Evolutionary conservation across 2,797 vertebrate genomes (phyloP).

Genomic region (Nothura maculosa): DNA sequence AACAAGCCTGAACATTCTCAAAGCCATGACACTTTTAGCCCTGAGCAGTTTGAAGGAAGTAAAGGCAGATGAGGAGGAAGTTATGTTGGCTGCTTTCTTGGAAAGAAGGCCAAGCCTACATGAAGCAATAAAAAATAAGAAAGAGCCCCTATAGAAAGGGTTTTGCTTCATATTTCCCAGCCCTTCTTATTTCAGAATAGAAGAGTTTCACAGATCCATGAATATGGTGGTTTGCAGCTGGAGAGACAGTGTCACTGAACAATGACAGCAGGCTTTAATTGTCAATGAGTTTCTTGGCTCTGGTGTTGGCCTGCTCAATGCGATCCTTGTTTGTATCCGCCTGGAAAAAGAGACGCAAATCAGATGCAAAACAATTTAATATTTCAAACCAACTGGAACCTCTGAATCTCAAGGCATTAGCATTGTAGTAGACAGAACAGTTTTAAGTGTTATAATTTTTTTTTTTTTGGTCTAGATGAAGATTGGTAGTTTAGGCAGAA

Average conservation of each 20-base stretch:
- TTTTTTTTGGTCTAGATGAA: background rate
- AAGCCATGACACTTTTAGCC: slow-evolving; percentile 51
- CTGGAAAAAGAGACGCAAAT: slow-evolving; percentile 74
- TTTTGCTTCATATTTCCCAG: slow-evolving; percentile 55
- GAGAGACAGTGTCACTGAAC: slow-evolving; percentile 35
- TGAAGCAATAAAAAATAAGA: slow-evolving; percentile 35
- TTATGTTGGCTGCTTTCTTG: slow-evolving; percentile 36
- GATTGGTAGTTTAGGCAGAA: background rate
- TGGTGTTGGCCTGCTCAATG: slow-evolving; percentile 91
- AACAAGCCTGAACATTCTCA: slow-evolving; percentile 38
- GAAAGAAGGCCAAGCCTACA: slow-evolving; percentile 31
- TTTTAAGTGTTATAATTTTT: background rate
- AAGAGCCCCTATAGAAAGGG: slow-evolving; percentile 30
- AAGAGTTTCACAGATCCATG: slow-evolving; percentile 46
- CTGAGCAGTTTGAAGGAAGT: slow-evolving; percentile 59
- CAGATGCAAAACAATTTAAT: background rate
- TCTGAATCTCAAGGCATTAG: background rate
- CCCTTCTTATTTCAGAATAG: slow-evolving; percentile 50
- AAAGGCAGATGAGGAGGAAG: slow-evolving; percentile 36
- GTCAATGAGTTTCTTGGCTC: slow-evolving; percentile 95
- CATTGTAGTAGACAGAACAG: background rate
- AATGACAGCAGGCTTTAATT: slow-evolving; percentile 77
- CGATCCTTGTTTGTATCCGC: slow-evolving; percentile 92
- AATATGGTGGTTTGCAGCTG: slow-evolving; percentile 52
- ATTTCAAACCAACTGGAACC: background rate